These are phyloP conservation scores for Nerophis lumbriciformis DNA, from an alignment of 2,113 vertebrate species.

Conservation along the genomic window DNA sequence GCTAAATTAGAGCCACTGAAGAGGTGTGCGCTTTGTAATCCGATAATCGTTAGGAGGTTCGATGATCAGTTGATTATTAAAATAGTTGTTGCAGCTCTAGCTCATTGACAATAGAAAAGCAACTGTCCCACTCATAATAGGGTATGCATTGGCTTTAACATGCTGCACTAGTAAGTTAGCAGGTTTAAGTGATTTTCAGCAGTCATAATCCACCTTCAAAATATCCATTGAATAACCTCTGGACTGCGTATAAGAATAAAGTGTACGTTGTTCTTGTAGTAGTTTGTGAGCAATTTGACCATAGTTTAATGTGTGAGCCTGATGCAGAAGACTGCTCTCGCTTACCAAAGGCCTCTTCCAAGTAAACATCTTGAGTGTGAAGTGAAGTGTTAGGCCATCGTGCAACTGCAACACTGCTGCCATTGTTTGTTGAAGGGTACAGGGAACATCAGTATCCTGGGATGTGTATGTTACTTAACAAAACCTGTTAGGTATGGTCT, in stretches of 20 bases:
- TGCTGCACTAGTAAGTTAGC: too few species aligned
- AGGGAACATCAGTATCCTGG: conserved; percentile 33
- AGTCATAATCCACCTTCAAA: too few species aligned
- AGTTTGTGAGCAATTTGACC: not conserved
- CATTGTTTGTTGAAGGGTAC: conserved; percentile 51
- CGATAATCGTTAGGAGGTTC: too few species aligned
- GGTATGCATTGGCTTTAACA: not conserved
- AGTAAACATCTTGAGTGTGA: conserved; percentile 51
- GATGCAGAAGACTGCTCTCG: conserved; percentile 23
- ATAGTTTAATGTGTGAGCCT: conserved; percentile 19
- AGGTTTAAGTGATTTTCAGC: too few species aligned
- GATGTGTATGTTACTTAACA: conserved; percentile 35
- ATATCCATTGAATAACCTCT: too few species aligned
- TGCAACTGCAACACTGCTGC: conserved; percentile 44
- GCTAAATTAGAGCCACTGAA: too few species aligned
- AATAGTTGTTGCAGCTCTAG: too few species aligned
- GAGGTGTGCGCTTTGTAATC: too few species aligned
- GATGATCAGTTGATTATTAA: too few species aligned
- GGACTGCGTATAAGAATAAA: too few species aligned
- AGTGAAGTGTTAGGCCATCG: conserved; percentile 23
- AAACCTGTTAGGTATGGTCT: conserved; percentile 39
- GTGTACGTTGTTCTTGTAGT: not conserved
- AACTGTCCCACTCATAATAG: too few species aligned
- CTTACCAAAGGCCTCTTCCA: conserved; percentile 38
- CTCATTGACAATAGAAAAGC: too few species aligned